Conservation (phyloP, 2,113 vertebrate species). For the Sebastes schlegelii region DNA sequence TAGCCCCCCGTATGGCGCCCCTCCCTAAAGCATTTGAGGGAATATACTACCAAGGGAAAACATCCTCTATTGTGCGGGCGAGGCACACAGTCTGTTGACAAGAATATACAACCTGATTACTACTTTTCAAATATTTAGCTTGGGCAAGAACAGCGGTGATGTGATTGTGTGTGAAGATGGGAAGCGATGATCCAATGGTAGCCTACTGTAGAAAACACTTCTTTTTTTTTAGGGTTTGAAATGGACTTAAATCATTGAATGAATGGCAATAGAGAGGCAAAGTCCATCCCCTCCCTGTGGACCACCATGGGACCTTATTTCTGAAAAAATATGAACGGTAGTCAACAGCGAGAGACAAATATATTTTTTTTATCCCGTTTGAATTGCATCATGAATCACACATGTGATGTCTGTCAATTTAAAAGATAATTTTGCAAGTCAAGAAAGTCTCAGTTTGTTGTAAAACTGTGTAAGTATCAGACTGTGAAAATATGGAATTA, state of each 20-base stretch:
- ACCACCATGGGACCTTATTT: no score
- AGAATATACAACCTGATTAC: background rate
- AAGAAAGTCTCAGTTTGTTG: no score
- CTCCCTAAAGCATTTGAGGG: background rate
- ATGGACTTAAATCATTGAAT: background rate
- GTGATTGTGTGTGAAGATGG: background rate
- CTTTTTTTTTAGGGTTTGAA: background rate
- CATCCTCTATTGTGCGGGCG: background rate
- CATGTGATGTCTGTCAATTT: no score
- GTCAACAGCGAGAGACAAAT: no score
- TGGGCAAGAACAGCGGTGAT: background rate
- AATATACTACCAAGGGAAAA: conserved; percentile 9
- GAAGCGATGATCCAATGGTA: background rate
- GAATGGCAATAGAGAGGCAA: background rate
- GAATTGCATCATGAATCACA: no score
- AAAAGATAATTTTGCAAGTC: no score
- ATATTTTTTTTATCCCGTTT: no score
- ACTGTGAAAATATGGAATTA: no score
- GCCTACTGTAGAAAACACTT: background rate
- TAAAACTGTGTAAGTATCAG: no score
- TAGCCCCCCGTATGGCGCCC: background rate
- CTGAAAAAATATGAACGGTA: no score
- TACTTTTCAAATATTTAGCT: conserved; percentile 13
- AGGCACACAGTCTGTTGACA: background rate
- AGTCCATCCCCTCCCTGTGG: no score